Base-by-base conservation (phyloP, 2,888 invertebrate species). In the Folsomia manolachei region DNA sequence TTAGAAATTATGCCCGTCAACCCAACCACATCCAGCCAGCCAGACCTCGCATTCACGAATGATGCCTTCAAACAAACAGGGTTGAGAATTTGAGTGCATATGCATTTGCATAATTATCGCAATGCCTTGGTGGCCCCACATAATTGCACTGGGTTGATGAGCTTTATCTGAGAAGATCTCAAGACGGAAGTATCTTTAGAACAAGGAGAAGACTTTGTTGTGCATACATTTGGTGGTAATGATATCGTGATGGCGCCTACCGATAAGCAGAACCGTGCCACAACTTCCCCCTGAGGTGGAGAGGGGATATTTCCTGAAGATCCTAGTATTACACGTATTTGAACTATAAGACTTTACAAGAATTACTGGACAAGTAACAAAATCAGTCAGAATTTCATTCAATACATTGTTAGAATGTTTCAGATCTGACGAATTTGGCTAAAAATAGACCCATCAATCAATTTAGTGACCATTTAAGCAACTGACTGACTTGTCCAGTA, bases 211-310 rank as follows among this genome's bases (percentile, higher is more conserved):
- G 60, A 70, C 65, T 77, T 71, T 72, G 63, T 63, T 39, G 68
- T 70, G 67, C 69, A 73, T 69, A 76, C 7, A 56, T n/a, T 4
- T 19, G 7, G 11, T 39, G 7, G 39, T 39, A 4, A 14, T 14
- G 14, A 39, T 39, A 73, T 75, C 71, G 71, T 79, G 80, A 80
- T 80, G 80, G 80, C 80, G 80, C 80, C 80, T 77, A 61, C 19
- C 71, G 80, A 80, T 80, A 80, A 75, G 62, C 9, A 2, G 62
- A 62, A 62, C 39, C 60, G 21, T 56, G 56, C 56, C 14, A 56
- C 56, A 56, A 56, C 56, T 56, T 56, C 56, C 56, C 7, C 56
- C 56, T 19, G n/a, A n/a, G n/a, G n/a, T n/a, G n/a, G n/a, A n/a
- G n/a, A n/a, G n/a, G n/a, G n/a, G n/a, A n/a, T n/a, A n/a, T n/a